These are phyloP conservation scores for Myopa testacea DNA, from an alignment of 2,888 invertebrate genomes.

Conservation along the genomic window DNA sequence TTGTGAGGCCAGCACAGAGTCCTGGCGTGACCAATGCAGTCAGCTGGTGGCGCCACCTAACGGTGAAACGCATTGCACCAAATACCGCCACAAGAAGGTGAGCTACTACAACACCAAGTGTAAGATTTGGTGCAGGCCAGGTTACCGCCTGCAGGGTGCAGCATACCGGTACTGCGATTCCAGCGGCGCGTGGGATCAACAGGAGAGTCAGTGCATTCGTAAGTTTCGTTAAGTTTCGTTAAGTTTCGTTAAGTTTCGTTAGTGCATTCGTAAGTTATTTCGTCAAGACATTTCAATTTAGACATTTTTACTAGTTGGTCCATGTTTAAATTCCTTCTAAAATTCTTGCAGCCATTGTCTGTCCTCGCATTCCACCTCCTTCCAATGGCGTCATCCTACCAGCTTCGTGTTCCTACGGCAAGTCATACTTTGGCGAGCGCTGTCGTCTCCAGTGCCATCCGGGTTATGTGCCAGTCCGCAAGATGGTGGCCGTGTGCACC, in stretches of 20 bases:
- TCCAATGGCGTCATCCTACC: constrained; percentile 71
- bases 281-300: too few relatives aligned
- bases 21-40: constrained; percentile 61
- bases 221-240: too few relatives aligned
- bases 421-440: constrained; percentile 68
- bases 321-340: not conserved
- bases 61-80: constrained; percentile 64
- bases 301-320: too few relatives aligned
- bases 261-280: constrained; percentile 70
- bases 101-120: constrained; percentile 65
- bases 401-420: constrained; percentile 69
- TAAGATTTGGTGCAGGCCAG: constrained; percentile 65
- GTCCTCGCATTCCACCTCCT: constrained; percentile 69
- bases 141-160: constrained; percentile 71
- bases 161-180: constrained; percentile 70
- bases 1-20: constrained; percentile 50
- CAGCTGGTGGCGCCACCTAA: constrained; percentile 61
- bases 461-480: constrained; percentile 67
- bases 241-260: constrained; percentile 69
- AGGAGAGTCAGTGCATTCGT: constrained; percentile 71
- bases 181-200: constrained; percentile 70
- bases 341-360: constrained; percentile 65
- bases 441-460: constrained; percentile 70
- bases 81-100: constrained; percentile 64
- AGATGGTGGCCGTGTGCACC: constrained; percentile 62